Evolutionary conservation across 2,888 invertebrate species (phyloP), one percentile per base, ranked within the genome.

Genomic region (Sipha maydis): DNA sequence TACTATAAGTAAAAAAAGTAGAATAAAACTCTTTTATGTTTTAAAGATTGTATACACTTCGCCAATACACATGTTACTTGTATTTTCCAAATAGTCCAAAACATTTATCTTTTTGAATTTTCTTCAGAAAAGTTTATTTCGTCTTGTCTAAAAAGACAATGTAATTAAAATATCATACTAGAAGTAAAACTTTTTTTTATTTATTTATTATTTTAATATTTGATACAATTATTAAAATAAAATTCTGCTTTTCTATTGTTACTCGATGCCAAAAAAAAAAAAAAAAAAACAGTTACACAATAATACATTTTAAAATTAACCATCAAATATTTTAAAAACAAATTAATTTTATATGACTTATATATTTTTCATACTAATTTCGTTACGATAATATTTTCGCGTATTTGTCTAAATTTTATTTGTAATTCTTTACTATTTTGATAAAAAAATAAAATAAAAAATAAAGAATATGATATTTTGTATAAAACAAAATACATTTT

Each of bases 181-280:
- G 48, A 14, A 48, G 61, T 61, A 61, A 48, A 48, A 48, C 14
- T 48, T 48, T 61, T 25, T n/a, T n/a, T n/a, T n/a, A n/a, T n/a
- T 25, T 61, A 61, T 61, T 21, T 61, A 61, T 19, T 0, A 61
- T 61, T 77, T 77, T 77, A 48, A 19, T n/a, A 28, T 77, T 77
- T 77, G 41, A 19, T 48, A 77, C 19, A n/a, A 48, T 28, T 19
- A 48, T 48, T 8, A 28, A 48, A 77, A 48, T 7, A 28, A 48
- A 77, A 77, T 48, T 48, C 48, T 48, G 77, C 17, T 77, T 77
- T 77, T 77, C 41, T 77, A 28, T 77, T 7, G 28, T 48, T 48
- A 11, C 14, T 48, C 14, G 14, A 48, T 48, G 11, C 48, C 14
- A 48, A 48, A 48, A n/a, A n/a, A n/a, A n/a, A n/a, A n/a, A n/a